Conservation (phyloP, 2,888 invertebrate genomes). For the Aromia moschata region DNA sequence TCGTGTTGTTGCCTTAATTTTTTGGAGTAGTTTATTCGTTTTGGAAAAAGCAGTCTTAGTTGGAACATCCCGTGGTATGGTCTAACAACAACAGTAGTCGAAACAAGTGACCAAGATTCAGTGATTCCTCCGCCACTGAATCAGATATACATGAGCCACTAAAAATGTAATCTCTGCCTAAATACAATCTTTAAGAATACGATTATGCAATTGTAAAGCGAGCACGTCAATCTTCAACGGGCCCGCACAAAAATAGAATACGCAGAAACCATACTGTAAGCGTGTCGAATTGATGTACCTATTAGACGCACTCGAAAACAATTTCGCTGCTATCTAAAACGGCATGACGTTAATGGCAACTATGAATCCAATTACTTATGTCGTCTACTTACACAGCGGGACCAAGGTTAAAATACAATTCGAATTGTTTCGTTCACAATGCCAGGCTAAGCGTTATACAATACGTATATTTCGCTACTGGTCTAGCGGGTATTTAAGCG, state of each 20-base stretch:
- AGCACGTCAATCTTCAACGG: too few species aligned
- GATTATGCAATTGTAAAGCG: too few species aligned
- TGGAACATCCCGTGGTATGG: too few species aligned
- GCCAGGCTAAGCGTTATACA: neutral
- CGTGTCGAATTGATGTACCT: neutral
- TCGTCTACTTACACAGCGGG: constrained; percentile 11
- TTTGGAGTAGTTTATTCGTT: too few species aligned
- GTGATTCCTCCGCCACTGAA: too few species aligned
- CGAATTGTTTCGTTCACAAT: neutral
- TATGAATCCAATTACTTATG: constrained; percentile 11
- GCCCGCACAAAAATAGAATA: constrained; percentile 2
- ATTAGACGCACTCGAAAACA: neutral
- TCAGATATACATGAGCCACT: too few species aligned
- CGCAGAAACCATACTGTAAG: neutral
- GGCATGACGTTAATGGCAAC: constrained; percentile 7
- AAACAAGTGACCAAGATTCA: too few species aligned
- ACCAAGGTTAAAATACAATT: constrained; percentile 15
- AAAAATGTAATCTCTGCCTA: too few species aligned
- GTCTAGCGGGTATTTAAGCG: neutral
- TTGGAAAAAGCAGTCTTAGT: too few species aligned
- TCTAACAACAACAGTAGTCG: too few species aligned
- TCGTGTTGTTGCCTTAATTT: too few species aligned
- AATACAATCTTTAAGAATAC: too few species aligned
- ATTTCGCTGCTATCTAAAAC: neutral
- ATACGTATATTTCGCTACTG: neutral